Conservation (phyloP, 2,797 vertebrate species). For the Bradypodion ventrale region DNA sequence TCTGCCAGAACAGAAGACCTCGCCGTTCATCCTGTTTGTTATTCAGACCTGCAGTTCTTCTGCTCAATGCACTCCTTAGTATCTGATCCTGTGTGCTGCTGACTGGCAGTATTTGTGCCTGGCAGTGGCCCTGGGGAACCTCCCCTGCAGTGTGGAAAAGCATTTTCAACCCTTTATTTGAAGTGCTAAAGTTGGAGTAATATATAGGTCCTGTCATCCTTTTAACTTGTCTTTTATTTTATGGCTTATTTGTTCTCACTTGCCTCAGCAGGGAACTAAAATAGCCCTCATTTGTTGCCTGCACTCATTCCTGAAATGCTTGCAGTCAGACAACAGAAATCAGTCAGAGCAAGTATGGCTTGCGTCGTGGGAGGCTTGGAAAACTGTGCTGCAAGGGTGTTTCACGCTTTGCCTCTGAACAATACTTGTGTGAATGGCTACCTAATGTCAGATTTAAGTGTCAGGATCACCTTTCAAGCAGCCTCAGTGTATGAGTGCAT, state of each 20-base stretch:
- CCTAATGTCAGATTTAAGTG: too few species aligned
- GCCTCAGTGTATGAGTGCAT: too few species aligned
- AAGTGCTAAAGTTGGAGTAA: conserved; percentile 3
- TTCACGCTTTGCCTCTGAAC: not conserved
- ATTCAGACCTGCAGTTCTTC: not conserved
- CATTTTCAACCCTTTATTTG: not conserved
- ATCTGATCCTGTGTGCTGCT: not conserved
- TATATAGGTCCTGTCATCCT: conserved; percentile 7
- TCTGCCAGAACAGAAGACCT: not conserved
- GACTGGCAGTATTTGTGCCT: not conserved
- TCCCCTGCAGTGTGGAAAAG: not conserved
- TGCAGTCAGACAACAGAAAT: not conserved
- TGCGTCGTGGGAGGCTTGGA: not conserved
- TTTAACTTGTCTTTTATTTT: conserved; percentile 19
- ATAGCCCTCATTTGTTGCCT: conserved; percentile 27
- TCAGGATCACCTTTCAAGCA: not conserved
- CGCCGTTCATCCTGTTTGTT: not conserved
- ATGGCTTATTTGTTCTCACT: conserved; percentile 24
- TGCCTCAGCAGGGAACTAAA: conserved; percentile 13
- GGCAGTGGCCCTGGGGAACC: not conserved
- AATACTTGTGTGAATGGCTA: not conserved
- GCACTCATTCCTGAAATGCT: not conserved
- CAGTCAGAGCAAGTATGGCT: not conserved
- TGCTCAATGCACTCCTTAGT: not conserved
- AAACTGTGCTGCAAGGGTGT: not conserved